Percentiles rank a stretch among this genome's conserved stretches.
These are phyloP conservation scores for Catagonus wagneri DNA, from an alignment of 2,113 vertebrate species.

Conservation along the genomic window DNA sequence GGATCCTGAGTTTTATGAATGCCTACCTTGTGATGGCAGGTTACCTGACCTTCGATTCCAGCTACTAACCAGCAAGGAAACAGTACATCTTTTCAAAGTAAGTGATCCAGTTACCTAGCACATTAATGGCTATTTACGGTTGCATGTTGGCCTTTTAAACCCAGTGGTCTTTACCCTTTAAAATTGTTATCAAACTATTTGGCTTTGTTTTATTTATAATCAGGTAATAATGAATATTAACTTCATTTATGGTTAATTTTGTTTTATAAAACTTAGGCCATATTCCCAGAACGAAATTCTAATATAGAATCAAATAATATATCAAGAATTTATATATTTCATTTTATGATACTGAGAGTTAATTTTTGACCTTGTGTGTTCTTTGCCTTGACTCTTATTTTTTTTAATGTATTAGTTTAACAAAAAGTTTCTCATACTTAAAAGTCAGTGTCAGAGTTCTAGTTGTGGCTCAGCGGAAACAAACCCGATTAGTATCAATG, in stretches of 20 bases:
- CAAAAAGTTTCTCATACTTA: background rate
- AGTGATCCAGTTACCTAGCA: conserved; percentile 70
- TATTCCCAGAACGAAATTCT: conserved; percentile 33
- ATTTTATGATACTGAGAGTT: conserved; percentile 52
- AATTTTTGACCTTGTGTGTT: conserved; percentile 50
- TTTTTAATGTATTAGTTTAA: background rate
- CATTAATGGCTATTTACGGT: background rate
- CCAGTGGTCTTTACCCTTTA: background rate
- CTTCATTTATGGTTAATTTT: conserved; percentile 57
- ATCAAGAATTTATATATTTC: conserved; percentile 40
- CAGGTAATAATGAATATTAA: conserved; percentile 32
- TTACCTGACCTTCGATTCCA: conserved; percentile 89
- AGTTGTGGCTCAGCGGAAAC: no score
- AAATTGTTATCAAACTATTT: conserved; percentile 10
- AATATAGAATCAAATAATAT: background rate
- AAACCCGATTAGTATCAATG: no score
- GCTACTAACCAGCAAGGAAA: conserved; percentile 91
- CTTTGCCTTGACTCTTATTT: background rate
- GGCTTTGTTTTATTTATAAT: conserved; percentile 9
- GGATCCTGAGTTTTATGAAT: conserved; percentile 96
- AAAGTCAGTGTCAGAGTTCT: background rate
- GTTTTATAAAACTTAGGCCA: background rate
- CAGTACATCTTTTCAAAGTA: conserved; percentile 93
- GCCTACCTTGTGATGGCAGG: conserved; percentile 84
- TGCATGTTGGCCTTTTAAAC: conserved; percentile 2